Base-by-base conservation (phyloP, 2,888 invertebrate species). In the Papilio gigon region DNA sequence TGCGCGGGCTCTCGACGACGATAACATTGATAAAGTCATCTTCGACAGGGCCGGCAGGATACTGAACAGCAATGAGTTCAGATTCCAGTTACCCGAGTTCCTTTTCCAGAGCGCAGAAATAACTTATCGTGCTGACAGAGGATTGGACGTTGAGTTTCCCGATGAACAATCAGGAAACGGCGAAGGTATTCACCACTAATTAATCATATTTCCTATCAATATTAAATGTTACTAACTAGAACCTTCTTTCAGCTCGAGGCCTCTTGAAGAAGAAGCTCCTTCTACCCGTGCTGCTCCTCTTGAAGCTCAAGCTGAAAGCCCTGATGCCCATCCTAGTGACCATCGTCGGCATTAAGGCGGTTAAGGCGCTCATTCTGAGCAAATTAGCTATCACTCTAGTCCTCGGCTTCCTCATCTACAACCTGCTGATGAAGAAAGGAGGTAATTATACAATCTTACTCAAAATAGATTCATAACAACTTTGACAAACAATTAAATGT, bases 281-380 rank as follows among this genome's bases (percentile, higher is more conserved):
- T 73, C 90, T 97, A 80, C 97, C 97, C 17, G 93, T 97, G 72
- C 89, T 97, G 75, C 90, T 97, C 75, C 93, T 97, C 63, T 88
- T 97, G 78, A 97, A 97, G 87, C 86, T 97, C 80, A 97, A 97
- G 88, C 92, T 97, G 93, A 97, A 97, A 87, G 95, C 96, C 27
- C 85, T 97, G 72, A 95, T 96, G 94, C 97, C 97, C 42, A 95
- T 97, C 78, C 93, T 97, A 76, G 94, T 97, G 35, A 94, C 95
- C 56, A 88, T 97, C 78, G 94, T 97, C 81, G 95, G 96, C 73
- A 89, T 97, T 76, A 97, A 97, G 88, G 95, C 97, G 27, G 92
- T 96, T 77, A 97, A 97, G 86, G 97, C 97, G 71, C 91, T 97
- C 73, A 94, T 97, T 71, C 93, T 97, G 78, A 97, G 97, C 82